Evolutionary conservation across 2,888 invertebrate species (phyloP).

Genomic region (Athetis lepigone): DNA sequence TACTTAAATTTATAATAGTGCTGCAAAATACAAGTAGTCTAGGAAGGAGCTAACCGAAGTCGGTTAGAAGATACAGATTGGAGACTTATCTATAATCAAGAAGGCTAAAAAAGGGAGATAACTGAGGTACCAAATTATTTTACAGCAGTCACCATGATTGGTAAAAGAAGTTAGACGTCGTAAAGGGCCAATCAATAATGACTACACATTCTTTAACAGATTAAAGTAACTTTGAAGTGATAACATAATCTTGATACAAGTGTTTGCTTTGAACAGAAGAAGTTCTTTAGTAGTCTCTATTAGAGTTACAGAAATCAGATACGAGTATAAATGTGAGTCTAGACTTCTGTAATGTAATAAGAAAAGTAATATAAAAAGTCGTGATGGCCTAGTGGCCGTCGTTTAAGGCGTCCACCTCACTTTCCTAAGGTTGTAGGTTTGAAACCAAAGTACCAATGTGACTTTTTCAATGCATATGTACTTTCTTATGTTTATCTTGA

Average conservation of each 20-base stretch:
- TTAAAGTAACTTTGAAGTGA: background rate
- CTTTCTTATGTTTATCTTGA: too few species aligned
- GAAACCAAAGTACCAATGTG: too few species aligned
- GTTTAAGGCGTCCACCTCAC: too few species aligned
- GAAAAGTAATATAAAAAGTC: too few species aligned
- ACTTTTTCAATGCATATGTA: too few species aligned
- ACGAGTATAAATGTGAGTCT: background rate
- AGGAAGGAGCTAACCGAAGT: background rate
- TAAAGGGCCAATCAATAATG: conserved; percentile 1
- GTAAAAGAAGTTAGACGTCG: background rate
- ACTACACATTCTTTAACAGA: background rate
- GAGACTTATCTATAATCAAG: background rate
- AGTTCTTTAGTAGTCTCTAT: background rate
- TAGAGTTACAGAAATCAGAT: background rate
- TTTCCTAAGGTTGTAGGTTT: too few species aligned
- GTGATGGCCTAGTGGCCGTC: too few species aligned
- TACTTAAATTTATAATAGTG: too few species aligned
- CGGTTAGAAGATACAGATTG: background rate
- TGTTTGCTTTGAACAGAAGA: background rate
- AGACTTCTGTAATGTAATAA: too few species aligned
- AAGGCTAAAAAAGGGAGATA: background rate
- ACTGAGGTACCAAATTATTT: background rate
- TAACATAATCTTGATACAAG: background rate
- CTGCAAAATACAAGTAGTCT: too few species aligned
- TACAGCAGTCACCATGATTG: conserved; percentile 6